These are phyloP conservation scores for Dendrophyllia cribrosa DNA, from an alignment of 64 coral and sea anemone genomes.

Conservation along the genomic window DNA sequence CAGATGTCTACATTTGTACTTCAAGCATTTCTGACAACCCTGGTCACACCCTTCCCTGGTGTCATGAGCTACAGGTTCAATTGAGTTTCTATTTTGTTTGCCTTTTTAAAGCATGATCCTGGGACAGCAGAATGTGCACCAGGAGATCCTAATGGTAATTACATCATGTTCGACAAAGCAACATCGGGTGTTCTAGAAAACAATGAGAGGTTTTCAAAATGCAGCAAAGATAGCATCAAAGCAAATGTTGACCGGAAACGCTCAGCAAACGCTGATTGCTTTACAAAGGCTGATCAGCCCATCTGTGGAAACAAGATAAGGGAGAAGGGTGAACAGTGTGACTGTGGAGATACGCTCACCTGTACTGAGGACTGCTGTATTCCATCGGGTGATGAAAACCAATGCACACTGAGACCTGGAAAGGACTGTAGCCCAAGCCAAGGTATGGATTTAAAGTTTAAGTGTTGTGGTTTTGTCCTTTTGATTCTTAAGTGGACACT, in stretches of 20 bases:
- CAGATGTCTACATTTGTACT: no score
- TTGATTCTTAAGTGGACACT: no score
- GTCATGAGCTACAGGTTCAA: no score
- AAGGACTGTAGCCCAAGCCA: slow-evolving; percentile 75
- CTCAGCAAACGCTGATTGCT: slow-evolving; percentile 16
- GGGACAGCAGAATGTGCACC: slow-evolving; percentile 58
- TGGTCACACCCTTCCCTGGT: no score
- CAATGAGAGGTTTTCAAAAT: slow-evolving; percentile 86
- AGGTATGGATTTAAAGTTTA: slow-evolving; percentile 44
- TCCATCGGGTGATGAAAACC: slow-evolving; percentile 17
- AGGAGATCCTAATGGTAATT: slow-evolving; percentile 70
- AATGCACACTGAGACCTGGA: slow-evolving; percentile 23
- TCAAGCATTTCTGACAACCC: no score
- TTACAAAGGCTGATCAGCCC: slow-evolving; percentile 30
- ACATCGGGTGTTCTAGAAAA: slow-evolving; percentile 80
- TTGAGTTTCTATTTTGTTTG: neutral
- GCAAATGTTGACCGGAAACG: slow-evolving; percentile 71
- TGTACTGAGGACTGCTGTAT: slow-evolving; percentile 73
- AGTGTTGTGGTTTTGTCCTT: neutral
- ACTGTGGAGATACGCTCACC: slow-evolving; percentile 73
- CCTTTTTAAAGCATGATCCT: slow-evolving; percentile 79
- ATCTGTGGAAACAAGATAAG: slow-evolving; percentile 88
- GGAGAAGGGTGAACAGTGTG: slow-evolving; percentile 69
- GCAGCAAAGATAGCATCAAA: slow-evolving; percentile 75
- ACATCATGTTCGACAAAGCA: slow-evolving; percentile 89